Evolutionary conservation across 2,797 vertebrate genomes (phyloP).

Genomic region (Lutjanus argentimaculatus): DNA sequence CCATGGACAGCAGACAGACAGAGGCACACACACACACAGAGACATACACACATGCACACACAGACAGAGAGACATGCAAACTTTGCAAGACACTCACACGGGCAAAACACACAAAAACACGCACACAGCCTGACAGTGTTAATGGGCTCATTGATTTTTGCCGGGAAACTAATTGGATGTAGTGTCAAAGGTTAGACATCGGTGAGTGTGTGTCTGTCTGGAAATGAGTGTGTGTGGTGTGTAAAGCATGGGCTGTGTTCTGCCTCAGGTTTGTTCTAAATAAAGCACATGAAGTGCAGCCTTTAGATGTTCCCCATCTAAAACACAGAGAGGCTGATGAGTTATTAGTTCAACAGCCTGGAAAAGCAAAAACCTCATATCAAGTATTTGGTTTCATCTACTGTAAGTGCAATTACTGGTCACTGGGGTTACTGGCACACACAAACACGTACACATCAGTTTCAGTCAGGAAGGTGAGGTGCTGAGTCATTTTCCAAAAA

Average conservation of each 20-base stretch:
- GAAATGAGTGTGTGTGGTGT: not conserved
- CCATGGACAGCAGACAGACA: slow-evolving; percentile 52
- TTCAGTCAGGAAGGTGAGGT: slow-evolving; percentile 29
- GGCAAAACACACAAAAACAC: slow-evolving; percentile 8
- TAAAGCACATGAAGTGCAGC: slow-evolving; percentile 7
- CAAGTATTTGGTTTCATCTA: slow-evolving; percentile 43
- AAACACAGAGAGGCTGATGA: slow-evolving; percentile 17
- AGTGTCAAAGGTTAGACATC: slow-evolving; percentile 52
- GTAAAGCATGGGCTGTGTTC: slow-evolving; percentile 5
- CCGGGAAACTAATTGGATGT: slow-evolving; percentile 51
- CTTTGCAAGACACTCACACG: slow-evolving; percentile 19
- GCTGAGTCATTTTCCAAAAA: slow-evolving; percentile 52
- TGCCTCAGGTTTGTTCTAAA: slow-evolving; percentile 14
- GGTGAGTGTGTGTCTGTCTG: slow-evolving; percentile 30
- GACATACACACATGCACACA: slow-evolving; percentile 7
- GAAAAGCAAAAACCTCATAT: slow-evolving; percentile 56
- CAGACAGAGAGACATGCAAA: slow-evolving; percentile 19
- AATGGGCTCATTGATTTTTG: slow-evolving; percentile 67
- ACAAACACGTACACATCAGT: slow-evolving; percentile 2
- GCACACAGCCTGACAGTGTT: slow-evolving; percentile 27
- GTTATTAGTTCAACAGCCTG: slow-evolving; percentile 42
- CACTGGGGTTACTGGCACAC: slow-evolving; percentile 27
- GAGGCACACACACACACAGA: slow-evolving; percentile 11
- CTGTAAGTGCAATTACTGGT: slow-evolving; percentile 49
- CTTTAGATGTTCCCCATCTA: slow-evolving; percentile 17